Percentiles rank a stretch among this genome's conserved stretches.
Conservation (phyloP, 2,797 vertebrate species). For the Hydrophis major region DNA sequence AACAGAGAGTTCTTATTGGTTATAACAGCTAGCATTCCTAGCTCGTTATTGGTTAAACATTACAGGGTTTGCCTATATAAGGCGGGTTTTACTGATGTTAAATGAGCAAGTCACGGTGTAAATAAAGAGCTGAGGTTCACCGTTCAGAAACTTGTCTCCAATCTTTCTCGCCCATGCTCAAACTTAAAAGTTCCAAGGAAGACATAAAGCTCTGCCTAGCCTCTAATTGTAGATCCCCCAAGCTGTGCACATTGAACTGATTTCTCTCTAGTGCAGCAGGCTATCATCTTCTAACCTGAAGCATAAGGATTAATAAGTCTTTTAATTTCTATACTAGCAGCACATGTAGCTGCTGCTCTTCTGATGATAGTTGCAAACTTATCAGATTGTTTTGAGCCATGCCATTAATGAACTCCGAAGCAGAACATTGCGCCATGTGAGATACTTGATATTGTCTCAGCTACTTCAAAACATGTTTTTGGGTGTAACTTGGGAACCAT, state of each 20-base stretch:
- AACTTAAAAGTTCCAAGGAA: not conserved
- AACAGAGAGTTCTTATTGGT: too few relatives aligned
- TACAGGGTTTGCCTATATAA: too few relatives aligned
- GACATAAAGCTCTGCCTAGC: slow-evolving; percentile 4
- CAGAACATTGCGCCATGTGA: not conserved
- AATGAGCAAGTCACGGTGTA: too few relatives aligned
- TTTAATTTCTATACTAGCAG: slow-evolving; percentile 30
- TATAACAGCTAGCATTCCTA: too few relatives aligned
- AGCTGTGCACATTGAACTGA: slow-evolving; percentile 12
- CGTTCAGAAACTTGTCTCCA: too few relatives aligned
- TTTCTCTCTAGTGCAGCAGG: slow-evolving; percentile 24
- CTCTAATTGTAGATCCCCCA: slow-evolving; percentile 16
- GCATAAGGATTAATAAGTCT: slow-evolving; percentile 30
- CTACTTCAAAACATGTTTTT: not conserved
- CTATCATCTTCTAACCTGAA: slow-evolving; percentile 17
- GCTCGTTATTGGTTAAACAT: too few relatives aligned
- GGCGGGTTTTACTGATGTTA: too few relatives aligned
- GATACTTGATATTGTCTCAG: not conserved
- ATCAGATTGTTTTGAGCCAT: not conserved
- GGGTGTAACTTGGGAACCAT: not conserved
- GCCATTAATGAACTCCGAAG: not conserved
- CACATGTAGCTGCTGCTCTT: not conserved
- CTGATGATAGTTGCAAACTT: not conserved
- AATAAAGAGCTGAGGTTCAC: too few relatives aligned
- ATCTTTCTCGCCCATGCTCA: too few relatives aligned